A percentile compares a stretch with the other conserved stretches of the same genome.
phyloP scores from a whole-genome alignment of 1,140 invertebrate species.

The Vanessa atalanta region DNA sequence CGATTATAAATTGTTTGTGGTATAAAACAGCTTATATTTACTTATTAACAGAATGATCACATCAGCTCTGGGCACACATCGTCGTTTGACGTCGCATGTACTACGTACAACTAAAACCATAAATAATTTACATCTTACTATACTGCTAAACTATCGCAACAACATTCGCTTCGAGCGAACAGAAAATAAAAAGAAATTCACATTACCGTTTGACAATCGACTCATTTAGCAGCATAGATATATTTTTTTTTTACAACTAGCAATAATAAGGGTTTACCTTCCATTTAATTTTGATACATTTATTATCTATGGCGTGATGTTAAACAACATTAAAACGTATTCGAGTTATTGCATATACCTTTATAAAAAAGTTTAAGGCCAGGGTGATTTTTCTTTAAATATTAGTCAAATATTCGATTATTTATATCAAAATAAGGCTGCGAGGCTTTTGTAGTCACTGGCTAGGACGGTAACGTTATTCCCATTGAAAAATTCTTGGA shows the following conservation, averaged over 20 bases:
- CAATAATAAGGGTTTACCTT: background rate
- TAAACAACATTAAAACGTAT: conserved; percentile 30
- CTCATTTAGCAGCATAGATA: conserved; percentile 10
- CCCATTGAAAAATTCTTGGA: conserved; percentile 53
- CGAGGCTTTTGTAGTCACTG: conserved; percentile 57
- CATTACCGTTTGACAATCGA: conserved; percentile 63
- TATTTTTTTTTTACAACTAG: background rate
- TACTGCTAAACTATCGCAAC: conserved; percentile 51
- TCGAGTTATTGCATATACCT: conserved; percentile 50
- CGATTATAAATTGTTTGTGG: conserved; percentile 10
- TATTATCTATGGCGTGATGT: background rate
- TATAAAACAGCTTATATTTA: conserved; percentile 33
- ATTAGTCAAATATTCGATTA: conserved; percentile 35
- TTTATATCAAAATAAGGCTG: conserved; percentile 42
- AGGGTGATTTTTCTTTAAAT: background rate
- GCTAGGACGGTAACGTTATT: conserved; percentile 67
- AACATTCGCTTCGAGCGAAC: conserved; percentile 65
- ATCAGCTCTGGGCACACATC: conserved; percentile 59
- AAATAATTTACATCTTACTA: conserved; percentile 59
- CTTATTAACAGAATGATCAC: conserved; percentile 65
- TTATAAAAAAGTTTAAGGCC: background rate
- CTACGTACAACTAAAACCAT: conserved; percentile 53
- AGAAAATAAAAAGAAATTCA: conserved; percentile 53
- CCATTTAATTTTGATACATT: background rate
- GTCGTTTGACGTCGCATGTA: conserved; percentile 49